A percentile compares a stretch with the other conserved stretches of the same genome.
phyloP scores from a whole-genome alignment of 2,113 vertebrate species.

The Erythrolamprus reginae region DNA sequence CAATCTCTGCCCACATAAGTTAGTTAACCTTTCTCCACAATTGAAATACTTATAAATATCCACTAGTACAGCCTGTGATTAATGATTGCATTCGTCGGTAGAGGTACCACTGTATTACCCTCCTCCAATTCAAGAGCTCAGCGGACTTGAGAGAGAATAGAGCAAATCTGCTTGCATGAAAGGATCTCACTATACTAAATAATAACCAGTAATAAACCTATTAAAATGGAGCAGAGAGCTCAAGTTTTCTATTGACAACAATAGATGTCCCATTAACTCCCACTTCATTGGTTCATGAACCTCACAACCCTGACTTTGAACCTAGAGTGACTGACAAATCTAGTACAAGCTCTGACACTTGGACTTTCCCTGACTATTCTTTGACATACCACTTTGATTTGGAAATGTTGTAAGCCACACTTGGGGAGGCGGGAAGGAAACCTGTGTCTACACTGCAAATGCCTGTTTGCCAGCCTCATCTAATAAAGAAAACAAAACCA shows the following conservation, averaged over 20 bases:
- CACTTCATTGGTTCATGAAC: background rate
- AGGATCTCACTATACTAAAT: background rate
- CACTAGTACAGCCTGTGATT: background rate
- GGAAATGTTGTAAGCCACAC: background rate
- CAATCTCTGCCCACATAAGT: background rate
- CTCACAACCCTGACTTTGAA: background rate
- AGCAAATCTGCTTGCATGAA: background rate
- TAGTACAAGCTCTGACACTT: background rate
- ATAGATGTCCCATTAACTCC: background rate
- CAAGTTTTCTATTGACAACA: background rate
- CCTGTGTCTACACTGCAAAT: background rate
- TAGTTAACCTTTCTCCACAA: too few species aligned
- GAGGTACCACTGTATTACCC: too few species aligned
- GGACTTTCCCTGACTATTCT: background rate
- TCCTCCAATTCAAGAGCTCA: background rate
- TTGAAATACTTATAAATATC: background rate
- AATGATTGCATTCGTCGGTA: too few species aligned
- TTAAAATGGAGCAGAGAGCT: background rate
- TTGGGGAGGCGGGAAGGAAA: background rate
- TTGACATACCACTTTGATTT: background rate
- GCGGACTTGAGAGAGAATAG: background rate
- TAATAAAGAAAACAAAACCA: background rate
- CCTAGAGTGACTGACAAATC: background rate
- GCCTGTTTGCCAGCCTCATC: background rate
- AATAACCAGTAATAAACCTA: background rate